phyloP scores from a whole-genome alignment of 1,140 invertebrate species.

The Penaeus japonicus region DNA sequence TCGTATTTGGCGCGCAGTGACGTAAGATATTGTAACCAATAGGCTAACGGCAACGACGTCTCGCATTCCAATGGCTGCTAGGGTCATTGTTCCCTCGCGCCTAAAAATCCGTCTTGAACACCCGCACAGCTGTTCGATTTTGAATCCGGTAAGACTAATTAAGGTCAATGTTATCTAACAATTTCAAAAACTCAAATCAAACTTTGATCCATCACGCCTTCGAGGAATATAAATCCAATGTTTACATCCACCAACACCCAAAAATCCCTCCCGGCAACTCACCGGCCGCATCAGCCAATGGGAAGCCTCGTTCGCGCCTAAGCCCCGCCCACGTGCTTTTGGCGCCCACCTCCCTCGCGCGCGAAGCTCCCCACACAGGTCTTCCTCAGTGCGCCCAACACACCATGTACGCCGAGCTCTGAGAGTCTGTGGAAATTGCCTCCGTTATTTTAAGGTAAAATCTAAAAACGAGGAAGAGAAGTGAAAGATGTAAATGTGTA shows the following conservation, averaged over 20 bases:
- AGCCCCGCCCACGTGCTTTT: slow-evolving; percentile 40
- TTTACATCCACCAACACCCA: slow-evolving; percentile 22
- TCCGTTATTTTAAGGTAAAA: neutral
- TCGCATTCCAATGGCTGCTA: slow-evolving; percentile 36
- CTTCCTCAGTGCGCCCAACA: neutral
- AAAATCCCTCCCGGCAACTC: no score
- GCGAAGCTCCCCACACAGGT: slow-evolving; percentile 6
- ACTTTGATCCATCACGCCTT: neutral
- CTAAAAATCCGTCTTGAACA: slow-evolving; percentile 14
- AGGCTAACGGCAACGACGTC: neutral
- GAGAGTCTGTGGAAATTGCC: slow-evolving; percentile 21
- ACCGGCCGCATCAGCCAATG: neutral
- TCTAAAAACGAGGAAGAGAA: no score
- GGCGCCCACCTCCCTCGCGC: slow-evolving; percentile 36
- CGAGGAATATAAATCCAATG: slow-evolving; percentile 31
- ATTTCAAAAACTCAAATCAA: neutral
- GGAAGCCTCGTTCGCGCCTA: neutral
- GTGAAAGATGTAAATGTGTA: no score
- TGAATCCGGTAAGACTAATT: slow-evolving; percentile 35
- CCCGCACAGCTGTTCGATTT: neutral
- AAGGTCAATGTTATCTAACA: neutral
- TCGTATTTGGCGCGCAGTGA: slow-evolving; percentile 45
- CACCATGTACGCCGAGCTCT: slow-evolving; percentile 25
- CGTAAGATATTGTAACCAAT: slow-evolving; percentile 16
- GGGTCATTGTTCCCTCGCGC: slow-evolving; percentile 51